phyloP scores from a whole-genome alignment of 2,797 vertebrate species.

The Steatocranus sp. region DNA sequence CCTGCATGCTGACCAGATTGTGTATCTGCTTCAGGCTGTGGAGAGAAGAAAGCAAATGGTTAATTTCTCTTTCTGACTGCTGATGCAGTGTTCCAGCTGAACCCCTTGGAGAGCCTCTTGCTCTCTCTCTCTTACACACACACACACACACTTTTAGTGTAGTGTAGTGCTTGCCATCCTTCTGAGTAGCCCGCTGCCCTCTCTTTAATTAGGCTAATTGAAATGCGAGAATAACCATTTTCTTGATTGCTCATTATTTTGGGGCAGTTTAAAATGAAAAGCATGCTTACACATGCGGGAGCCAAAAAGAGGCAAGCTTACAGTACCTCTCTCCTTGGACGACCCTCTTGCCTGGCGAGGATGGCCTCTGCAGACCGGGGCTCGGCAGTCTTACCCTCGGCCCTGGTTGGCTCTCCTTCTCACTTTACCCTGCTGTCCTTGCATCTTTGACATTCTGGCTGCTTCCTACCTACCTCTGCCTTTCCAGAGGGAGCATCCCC shows the following conservation, averaged over 20 bases:
- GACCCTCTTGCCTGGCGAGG: not conserved
- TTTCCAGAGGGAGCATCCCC: not conserved
- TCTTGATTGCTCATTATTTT: constrained; percentile 71
- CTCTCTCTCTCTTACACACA: not conserved
- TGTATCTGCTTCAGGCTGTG: constrained; percentile 27
- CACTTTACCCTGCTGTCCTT: not conserved
- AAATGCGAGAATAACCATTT: constrained; percentile 72
- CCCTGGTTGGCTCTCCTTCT: not conserved
- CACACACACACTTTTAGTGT: not conserved
- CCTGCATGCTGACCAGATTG: constrained; percentile 22
- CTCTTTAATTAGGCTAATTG: constrained; percentile 76
- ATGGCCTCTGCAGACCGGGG: not conserved
- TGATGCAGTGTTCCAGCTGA: constrained; percentile 63
- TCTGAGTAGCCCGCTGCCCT: constrained; percentile 44
- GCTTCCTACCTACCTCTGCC: not conserved
- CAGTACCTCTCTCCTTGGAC: not conserved
- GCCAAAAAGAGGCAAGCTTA: not conserved
- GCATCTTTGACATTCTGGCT: not conserved
- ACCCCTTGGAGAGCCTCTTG: constrained; percentile 47
- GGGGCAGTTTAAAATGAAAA: constrained; percentile 51
- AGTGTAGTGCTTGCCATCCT: constrained; percentile 37
- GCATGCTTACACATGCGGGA: constrained; percentile 6
- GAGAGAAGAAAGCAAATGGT: constrained; percentile 45
- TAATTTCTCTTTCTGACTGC: constrained; percentile 61
- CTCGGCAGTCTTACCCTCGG: not conserved